Conservation (phyloP, 2,797 vertebrate genomes). For the Amblyopsis hoosieri region DNA sequence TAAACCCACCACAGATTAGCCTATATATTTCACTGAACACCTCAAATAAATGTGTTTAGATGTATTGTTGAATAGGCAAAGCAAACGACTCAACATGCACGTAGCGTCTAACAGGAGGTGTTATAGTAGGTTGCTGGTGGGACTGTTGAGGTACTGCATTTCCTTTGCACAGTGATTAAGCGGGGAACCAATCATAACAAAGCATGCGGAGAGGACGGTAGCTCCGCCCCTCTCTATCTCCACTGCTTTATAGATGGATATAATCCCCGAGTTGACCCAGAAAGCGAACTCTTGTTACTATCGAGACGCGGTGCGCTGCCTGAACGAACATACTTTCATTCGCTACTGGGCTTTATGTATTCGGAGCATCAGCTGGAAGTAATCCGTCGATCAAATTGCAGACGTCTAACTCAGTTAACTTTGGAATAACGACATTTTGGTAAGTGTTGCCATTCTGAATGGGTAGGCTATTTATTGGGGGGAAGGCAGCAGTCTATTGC, state of each 20-base stretch:
- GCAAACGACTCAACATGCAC: too few relatives aligned
- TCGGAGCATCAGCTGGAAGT: constrained; percentile 61
- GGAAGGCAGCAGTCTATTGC: too few relatives aligned
- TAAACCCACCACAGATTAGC: too few relatives aligned
- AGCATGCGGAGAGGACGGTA: constrained; percentile 66
- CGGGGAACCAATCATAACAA: constrained; percentile 78
- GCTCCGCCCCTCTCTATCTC: constrained; percentile 62
- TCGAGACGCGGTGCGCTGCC: constrained; percentile 29
- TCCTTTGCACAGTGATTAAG: constrained; percentile 77
- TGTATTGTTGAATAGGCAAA: too few relatives aligned
- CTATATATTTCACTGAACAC: too few relatives aligned
- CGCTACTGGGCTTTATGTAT: constrained; percentile 65
- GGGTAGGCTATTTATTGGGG: too few relatives aligned
- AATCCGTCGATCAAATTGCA: constrained; percentile 14
- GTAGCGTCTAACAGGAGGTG: too few relatives aligned
- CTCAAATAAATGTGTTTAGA: too few relatives aligned
- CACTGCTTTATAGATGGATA: constrained; percentile 70
- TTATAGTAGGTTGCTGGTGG: constrained; percentile 18
- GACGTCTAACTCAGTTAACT: constrained; percentile 35
- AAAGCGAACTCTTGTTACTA: constrained; percentile 76
- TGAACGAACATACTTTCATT: constrained; percentile 41
- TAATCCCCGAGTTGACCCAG: constrained; percentile 82
- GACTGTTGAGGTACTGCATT: constrained; percentile 49
- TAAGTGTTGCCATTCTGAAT: constrained; percentile 26
- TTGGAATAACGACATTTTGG: constrained; percentile 29